These are phyloP conservation scores for Lottia scabra DNA, from an alignment of 2,888 invertebrate species.

Conservation along the genomic window DNA sequence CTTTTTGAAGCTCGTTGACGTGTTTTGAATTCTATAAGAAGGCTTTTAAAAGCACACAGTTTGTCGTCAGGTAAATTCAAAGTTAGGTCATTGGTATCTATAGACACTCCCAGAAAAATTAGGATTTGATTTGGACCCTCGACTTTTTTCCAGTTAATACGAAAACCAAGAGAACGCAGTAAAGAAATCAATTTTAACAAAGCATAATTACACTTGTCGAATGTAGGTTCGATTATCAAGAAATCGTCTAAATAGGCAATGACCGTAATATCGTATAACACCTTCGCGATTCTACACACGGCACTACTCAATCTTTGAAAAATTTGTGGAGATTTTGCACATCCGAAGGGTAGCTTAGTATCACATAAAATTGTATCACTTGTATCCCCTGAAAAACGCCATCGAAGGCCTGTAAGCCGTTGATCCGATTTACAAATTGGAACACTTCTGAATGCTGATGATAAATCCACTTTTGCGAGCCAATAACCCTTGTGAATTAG, in stretches of 20 bases:
- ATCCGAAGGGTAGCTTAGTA: background rate
- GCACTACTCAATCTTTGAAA: background rate
- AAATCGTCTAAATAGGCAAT: conserved; percentile 3
- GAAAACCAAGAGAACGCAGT: conserved; percentile 3
- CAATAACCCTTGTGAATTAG: background rate
- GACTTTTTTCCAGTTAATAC: background rate
- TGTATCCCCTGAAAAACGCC: background rate
- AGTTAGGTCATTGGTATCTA: background rate
- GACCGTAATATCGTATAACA: background rate
- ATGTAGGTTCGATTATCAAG: background rate
- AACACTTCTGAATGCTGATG: background rate
- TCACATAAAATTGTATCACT: background rate
- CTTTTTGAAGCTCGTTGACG: background rate
- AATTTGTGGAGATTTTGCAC: background rate
- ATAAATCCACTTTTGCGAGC: background rate
- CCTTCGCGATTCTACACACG: background rate
- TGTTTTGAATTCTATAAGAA: background rate
- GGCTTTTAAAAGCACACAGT: background rate
- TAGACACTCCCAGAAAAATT: background rate
- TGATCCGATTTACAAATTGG: background rate
- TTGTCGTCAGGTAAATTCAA: background rate
- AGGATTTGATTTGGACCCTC: background rate
- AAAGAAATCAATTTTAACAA: background rate
- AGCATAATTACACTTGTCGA: background rate
- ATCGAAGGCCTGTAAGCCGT: background rate